Conservation (phyloP, 2,113 vertebrate species). For the Vicugna pacos region DNA sequence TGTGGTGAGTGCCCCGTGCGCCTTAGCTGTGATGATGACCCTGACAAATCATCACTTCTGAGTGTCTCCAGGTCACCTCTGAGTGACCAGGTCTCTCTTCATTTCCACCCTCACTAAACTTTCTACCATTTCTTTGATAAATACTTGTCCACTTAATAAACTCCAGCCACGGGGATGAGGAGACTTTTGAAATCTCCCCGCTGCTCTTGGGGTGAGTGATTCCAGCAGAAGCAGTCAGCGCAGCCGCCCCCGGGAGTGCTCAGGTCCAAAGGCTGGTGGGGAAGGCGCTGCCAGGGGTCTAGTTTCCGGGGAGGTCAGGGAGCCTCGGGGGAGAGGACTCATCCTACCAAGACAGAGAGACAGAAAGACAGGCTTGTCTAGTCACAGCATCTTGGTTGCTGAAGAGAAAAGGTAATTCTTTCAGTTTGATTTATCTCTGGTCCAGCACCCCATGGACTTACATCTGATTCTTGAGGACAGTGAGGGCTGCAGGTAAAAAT, state of each 20-base stretch:
- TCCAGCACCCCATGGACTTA: not conserved
- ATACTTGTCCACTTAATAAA: not conserved
- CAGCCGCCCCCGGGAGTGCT: not conserved
- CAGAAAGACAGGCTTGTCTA: not conserved
- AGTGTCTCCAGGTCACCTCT: not conserved
- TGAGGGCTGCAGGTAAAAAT: not conserved
- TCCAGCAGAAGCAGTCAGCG: not conserved
- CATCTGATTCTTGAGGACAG: not conserved
- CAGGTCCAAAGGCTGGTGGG: not conserved
- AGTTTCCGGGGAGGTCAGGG: not conserved
- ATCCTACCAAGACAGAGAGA: not conserved
- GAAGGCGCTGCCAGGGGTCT: not conserved
- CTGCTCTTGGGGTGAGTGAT: not conserved
- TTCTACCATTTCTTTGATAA: not conserved
- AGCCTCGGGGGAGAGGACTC: not conserved
- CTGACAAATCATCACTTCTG: too few relatives aligned
- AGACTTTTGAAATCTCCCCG: not conserved
- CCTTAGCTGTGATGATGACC: not conserved
- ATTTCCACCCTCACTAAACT: too few relatives aligned
- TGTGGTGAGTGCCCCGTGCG: accelerated
- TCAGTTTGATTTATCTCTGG: not conserved
- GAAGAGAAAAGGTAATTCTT: not conserved
- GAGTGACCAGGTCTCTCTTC: not conserved
- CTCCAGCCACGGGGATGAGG: not conserved
- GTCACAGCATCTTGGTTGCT: accelerated